phyloP scores from a whole-genome alignment of 2,888 invertebrate species.

The Drosophila percnosoma region DNA sequence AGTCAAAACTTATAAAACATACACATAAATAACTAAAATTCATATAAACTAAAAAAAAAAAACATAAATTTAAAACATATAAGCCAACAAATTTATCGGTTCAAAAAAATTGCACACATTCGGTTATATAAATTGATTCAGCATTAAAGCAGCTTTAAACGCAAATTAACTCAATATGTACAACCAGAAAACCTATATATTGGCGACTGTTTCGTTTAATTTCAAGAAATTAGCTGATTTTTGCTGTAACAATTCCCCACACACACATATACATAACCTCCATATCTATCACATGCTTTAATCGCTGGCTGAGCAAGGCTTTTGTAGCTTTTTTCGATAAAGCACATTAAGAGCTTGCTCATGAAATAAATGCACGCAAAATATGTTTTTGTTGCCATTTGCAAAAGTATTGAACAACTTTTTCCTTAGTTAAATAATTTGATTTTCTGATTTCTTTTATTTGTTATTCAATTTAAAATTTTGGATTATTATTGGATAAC shows the following conservation, averaged over 20 bases:
- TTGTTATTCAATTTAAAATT: conserved; percentile 25
- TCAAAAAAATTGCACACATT: conserved; percentile 18
- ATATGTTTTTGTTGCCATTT: conserved; percentile 24
- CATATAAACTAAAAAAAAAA: conserved; percentile 14
- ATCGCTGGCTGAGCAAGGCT: conserved; percentile 42
- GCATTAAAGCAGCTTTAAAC: conserved; percentile 11
- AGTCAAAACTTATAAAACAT: conserved; percentile 6
- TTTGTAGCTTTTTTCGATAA: conserved; percentile 32
- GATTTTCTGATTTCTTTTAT: conserved; percentile 5
- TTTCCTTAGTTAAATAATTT: conserved; percentile 24
- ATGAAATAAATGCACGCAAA: conserved; percentile 27
- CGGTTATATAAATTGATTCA: conserved; percentile 26
- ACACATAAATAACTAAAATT: conserved; percentile 17
- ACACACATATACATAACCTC: conserved; percentile 13
- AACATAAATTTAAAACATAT: conserved; percentile 1
- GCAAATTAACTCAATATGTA: not conserved
- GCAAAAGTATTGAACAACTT: conserved; percentile 10
- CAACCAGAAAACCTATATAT: not conserved
- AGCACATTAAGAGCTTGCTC: conserved; percentile 40
- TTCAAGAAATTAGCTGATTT: conserved; percentile 11
- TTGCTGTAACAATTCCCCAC: conserved; percentile 9
- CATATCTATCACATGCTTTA: conserved; percentile 17
- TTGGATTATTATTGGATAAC: conserved; percentile 32
- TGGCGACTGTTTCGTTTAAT: conserved; percentile 12
- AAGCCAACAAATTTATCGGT: conserved; percentile 7